A percentile compares a stretch with the other conserved stretches of the same genome.
phyloP scores from a whole-genome alignment of 1,140 invertebrate species.

The Ptiloglossa arizonensis region DNA sequence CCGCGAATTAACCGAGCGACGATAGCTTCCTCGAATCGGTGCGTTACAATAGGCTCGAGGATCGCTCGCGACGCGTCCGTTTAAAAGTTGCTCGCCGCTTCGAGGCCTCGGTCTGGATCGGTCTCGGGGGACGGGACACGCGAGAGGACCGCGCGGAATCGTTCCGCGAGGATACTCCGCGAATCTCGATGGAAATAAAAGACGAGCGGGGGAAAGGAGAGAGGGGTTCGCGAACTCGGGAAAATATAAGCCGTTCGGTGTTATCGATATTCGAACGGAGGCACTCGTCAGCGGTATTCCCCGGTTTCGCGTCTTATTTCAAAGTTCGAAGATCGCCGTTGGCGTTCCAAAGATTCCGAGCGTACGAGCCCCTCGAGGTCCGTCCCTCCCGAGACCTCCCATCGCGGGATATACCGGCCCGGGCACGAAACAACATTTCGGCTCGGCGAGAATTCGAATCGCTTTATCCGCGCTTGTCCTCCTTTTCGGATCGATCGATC shows the following conservation, averaged over 20 bases:
- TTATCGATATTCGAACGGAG: neutral
- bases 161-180: no score
- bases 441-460: neutral
- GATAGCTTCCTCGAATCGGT: neutral
- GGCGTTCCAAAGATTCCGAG: conserved; percentile 2
- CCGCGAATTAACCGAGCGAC: no score
- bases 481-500: neutral
- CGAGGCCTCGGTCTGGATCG: neutral
- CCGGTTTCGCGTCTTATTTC: neutral
- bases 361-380: neutral
- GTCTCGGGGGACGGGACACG: neutral
- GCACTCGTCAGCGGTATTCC: conserved; percentile 3
- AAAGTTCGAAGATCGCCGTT: neutral
- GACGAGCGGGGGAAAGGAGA: no score
- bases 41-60: neutral
- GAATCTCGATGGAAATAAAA: conserved; percentile 1
- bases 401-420: neutral
- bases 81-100: neutral
- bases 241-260: neutral
- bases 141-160: no score
- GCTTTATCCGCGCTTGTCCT: neutral
- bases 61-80: neutral
- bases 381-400: neutral
- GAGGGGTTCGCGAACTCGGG: neutral
- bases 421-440: neutral